Percentiles rank a stretch among this genome's conserved stretches.
phyloP scores from a whole-genome alignment of 2,888 invertebrate species.

The Scaptomyza flava region DNA sequence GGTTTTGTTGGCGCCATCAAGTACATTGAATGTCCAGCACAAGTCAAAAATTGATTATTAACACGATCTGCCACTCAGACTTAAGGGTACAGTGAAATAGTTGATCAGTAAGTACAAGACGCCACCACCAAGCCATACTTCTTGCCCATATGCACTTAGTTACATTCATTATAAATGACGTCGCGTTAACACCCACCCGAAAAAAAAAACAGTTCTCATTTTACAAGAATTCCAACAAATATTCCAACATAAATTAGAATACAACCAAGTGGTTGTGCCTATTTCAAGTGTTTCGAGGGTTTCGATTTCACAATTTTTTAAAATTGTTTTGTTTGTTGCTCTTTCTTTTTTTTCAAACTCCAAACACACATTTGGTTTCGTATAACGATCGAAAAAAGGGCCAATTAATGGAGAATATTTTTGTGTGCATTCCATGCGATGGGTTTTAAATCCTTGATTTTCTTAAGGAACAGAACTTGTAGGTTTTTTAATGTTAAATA shows the following conservation, averaged over 20 bases:
- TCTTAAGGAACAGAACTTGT: background rate
- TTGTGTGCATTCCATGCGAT: background rate
- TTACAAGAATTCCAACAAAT: slow-evolving; percentile 76
- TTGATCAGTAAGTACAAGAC: background rate
- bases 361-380: slow-evolving; percentile 42
- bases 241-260: slow-evolving; percentile 75
- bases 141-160: slow-evolving; percentile 14
- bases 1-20: slow-evolving; percentile 74
- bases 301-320: slow-evolving; percentile 41
- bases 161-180: slow-evolving; percentile 73
- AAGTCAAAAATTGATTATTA: slow-evolving; percentile 32
- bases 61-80: slow-evolving; percentile 41
- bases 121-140: background rate
- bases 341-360: slow-evolving; percentile 53
- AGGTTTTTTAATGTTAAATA: background rate
- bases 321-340: slow-evolving; percentile 62
- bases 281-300: slow-evolving; percentile 40
- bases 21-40: slow-evolving; percentile 49
- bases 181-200: slow-evolving; percentile 80
- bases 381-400: slow-evolving; percentile 31
- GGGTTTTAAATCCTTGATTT: background rate
- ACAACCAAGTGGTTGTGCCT: slow-evolving; percentile 37
- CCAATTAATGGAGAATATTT: slow-evolving; percentile 44
- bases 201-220: slow-evolving; percentile 61
- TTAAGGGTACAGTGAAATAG: slow-evolving; percentile 22